phyloP scores from a whole-genome alignment of 1,140 invertebrate genomes.

The Leptinotarsa texana region DNA sequence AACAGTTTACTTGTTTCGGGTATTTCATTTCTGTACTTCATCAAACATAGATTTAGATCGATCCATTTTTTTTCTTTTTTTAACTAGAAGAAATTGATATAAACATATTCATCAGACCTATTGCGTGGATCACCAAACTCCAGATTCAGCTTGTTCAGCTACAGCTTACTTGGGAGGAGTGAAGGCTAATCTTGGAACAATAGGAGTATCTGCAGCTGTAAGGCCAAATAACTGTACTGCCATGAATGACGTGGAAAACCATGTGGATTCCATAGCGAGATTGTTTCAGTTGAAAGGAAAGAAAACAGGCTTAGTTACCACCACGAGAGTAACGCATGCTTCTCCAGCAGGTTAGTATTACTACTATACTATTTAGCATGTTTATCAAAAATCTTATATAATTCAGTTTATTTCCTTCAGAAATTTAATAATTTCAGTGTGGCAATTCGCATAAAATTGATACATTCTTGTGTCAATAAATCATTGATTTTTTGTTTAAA shows the following conservation, averaged over 20 bases:
- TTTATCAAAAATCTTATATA: too few relatives aligned
- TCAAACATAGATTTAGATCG: too few relatives aligned
- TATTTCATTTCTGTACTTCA: too few relatives aligned
- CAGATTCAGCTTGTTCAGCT: conserved; percentile 70
- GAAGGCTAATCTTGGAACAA: conserved; percentile 78
- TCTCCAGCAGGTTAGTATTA: conserved; percentile 63
- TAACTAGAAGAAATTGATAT: too few relatives aligned
- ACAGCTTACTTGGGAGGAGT: conserved; percentile 85
- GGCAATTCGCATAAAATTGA: too few relatives aligned
- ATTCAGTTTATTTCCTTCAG: too few relatives aligned
- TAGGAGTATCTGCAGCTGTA: conserved; percentile 75
- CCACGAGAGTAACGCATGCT: conserved; percentile 78
- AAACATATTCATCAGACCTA: conserved; percentile 67
- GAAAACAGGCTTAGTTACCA: conserved; percentile 78
- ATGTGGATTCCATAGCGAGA: conserved; percentile 68
- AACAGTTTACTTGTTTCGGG: too few relatives aligned
- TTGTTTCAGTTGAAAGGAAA: conserved; percentile 76
- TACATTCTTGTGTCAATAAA: too few relatives aligned
- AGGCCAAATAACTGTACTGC: conserved; percentile 63
- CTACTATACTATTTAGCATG: too few relatives aligned
- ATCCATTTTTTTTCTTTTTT: too few relatives aligned
- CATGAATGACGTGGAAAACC: conserved; percentile 60
- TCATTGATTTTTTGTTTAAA: too few relatives aligned
- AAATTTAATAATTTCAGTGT: too few relatives aligned
- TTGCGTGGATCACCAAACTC: conserved; percentile 76